Evolutionary conservation across 1,140 invertebrate genomes (phyloP).

Genomic region (Rhagoletis pomonella): DNA sequence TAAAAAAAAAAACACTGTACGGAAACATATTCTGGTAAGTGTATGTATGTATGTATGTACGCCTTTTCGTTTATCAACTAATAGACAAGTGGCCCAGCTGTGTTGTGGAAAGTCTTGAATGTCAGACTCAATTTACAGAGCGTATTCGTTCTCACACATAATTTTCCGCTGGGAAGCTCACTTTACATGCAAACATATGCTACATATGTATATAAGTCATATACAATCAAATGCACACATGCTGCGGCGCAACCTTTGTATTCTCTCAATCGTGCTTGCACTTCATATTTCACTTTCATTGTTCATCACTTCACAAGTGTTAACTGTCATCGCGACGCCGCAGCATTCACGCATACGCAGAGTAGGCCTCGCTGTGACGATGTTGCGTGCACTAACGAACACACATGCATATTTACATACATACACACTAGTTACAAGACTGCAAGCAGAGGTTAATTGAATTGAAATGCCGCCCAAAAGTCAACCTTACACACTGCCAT

Average conservation of each 20-base stretch:
- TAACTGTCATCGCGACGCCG: not conserved
- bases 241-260: no score
- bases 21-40: no score
- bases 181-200: not conserved
- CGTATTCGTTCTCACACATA: not conserved
- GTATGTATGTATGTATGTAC: not conserved
- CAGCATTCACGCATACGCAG: conserved; percentile 17
- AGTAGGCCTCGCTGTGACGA: not conserved
- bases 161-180: conserved; percentile 22
- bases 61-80: not conserved
- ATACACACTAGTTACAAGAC: not conserved
- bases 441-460: conserved; percentile 12
- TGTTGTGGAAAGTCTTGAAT: conserved; percentile 40
- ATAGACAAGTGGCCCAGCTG: not conserved
- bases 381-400: not conserved
- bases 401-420: not conserved
- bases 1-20: no score
- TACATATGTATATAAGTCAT: no score
- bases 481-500: not conserved
- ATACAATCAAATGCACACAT: not conserved
- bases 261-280: no score
- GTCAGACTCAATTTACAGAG: conserved; percentile 49
- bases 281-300: conserved; percentile 20
- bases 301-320: conserved; percentile 30
- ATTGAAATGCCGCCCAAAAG: conserved; percentile 40